These are phyloP conservation scores for Cinclus cinclus DNA, from an alignment of 2,113 vertebrate species.

Conservation along the genomic window DNA sequence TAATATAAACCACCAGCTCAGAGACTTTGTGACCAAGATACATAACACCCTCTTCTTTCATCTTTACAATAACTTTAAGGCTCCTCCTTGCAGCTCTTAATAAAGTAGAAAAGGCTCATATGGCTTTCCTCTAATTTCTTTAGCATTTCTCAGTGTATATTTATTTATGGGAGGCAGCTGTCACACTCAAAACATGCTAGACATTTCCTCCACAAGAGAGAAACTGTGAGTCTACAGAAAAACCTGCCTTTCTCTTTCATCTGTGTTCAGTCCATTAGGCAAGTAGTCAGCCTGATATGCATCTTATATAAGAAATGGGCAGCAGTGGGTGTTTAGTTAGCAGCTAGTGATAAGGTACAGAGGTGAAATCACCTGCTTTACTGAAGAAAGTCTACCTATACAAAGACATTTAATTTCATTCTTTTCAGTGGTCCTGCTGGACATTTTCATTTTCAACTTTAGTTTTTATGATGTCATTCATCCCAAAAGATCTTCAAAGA, in stretches of 20 bases:
- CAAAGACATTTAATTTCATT: not conserved
- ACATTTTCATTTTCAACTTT: not conserved
- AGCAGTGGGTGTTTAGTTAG: not conserved
- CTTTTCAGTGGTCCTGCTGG: not conserved
- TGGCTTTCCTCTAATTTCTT: not conserved
- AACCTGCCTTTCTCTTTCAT: not conserved
- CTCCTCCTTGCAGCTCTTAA: not conserved
- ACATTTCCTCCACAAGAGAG: not conserved
- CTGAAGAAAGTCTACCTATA: not conserved
- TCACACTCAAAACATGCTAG: not conserved
- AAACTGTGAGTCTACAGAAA: not conserved
- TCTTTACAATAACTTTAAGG: conserved; percentile 3
- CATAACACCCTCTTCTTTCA: not conserved
- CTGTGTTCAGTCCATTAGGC: not conserved
- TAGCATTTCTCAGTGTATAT: not conserved
- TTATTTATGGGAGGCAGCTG: not conserved
- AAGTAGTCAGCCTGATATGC: not conserved
- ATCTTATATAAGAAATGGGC: not conserved
- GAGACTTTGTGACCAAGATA: not conserved
- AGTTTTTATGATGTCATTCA: not conserved
- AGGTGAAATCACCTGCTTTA: not conserved
- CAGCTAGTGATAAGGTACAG: not conserved
- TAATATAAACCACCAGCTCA: not conserved
- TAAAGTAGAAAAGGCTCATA: not conserved
- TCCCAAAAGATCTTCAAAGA: not conserved